A percentile compares a stretch with the other conserved stretches of the same genome.
Conservation (phyloP, 2,113 vertebrate genomes). For the Gorsachius goisagi region DNA sequence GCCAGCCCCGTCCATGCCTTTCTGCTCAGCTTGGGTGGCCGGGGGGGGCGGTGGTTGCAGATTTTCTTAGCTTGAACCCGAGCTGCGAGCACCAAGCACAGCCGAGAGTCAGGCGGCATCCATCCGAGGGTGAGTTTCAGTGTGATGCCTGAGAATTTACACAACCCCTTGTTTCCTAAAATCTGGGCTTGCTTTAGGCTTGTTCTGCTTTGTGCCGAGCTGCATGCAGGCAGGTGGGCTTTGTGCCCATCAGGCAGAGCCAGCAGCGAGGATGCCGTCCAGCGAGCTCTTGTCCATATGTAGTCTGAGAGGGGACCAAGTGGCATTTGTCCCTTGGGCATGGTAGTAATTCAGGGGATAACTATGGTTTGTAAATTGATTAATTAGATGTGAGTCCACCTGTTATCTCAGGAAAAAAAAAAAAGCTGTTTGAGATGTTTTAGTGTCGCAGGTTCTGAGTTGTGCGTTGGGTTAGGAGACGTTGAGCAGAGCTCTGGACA, state of each 20-base stretch:
- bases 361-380: neutral
- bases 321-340: neutral
- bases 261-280: neutral
- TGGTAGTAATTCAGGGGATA: neutral
- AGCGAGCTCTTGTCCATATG: neutral
- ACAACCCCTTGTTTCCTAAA: neutral
- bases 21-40: neutral
- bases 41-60: neutral
- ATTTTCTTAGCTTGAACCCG: neutral
- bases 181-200: neutral
- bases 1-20: neutral
- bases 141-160: neutral
- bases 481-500: neutral
- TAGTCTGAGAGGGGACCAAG: neutral
- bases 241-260: neutral
- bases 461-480: accelerated
- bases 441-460: neutral
- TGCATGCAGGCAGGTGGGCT: neutral
- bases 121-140: neutral
- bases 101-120: neutral
- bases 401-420: neutral
- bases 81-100: neutral
- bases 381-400: neutral
- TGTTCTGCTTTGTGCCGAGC: neutral
- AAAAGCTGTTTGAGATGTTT: neutral